These are phyloP conservation scores for Noctua janthe DNA, from an alignment of 2,888 invertebrate species.

Conservation along the genomic window DNA sequence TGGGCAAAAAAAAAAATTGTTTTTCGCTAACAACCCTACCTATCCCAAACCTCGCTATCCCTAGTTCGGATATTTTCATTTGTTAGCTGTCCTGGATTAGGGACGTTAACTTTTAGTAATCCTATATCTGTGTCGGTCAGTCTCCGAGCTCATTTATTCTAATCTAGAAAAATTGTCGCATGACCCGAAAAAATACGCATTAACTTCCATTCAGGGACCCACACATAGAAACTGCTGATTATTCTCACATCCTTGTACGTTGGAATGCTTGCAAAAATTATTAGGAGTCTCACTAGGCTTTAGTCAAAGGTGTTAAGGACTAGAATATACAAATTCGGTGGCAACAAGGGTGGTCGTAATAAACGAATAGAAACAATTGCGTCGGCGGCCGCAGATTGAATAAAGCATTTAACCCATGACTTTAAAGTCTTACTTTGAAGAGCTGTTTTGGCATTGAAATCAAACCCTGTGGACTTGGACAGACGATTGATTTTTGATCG, in stretches of 20 bases:
- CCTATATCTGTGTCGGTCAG: conserved; percentile 45
- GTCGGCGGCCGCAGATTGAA: conserved; percentile 86
- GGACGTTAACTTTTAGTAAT: conserved; percentile 41
- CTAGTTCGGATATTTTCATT: conserved; percentile 2
- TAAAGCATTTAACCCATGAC: conserved; percentile 85
- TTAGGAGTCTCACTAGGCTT: conserved; percentile 53
- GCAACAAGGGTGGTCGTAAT: conserved; percentile 67
- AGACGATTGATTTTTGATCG: conserved; percentile 30
- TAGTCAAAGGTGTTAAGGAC: conserved; percentile 71
- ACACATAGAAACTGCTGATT: conserved; percentile 56
- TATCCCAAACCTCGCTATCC: neutral
- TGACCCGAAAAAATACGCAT: conserved; percentile 57
- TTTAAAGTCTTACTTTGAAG: conserved; percentile 54
- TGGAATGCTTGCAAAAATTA: conserved; percentile 57
- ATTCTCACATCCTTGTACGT: conserved; percentile 68
- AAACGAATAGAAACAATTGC: conserved; percentile 84
- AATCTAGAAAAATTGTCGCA: conserved; percentile 60
- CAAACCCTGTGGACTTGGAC: neutral
- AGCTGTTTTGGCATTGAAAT: conserved; percentile 5
- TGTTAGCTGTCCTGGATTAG: conserved; percentile 8
- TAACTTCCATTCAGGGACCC: conserved; percentile 50
- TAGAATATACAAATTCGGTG: conserved; percentile 62
- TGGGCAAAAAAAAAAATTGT: neutral
- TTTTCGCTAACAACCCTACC: neutral
- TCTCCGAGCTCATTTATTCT: conserved; percentile 58